phyloP scores from a whole-genome alignment of 2,797 vertebrate genomes.

The Heliangelus exortis region DNA sequence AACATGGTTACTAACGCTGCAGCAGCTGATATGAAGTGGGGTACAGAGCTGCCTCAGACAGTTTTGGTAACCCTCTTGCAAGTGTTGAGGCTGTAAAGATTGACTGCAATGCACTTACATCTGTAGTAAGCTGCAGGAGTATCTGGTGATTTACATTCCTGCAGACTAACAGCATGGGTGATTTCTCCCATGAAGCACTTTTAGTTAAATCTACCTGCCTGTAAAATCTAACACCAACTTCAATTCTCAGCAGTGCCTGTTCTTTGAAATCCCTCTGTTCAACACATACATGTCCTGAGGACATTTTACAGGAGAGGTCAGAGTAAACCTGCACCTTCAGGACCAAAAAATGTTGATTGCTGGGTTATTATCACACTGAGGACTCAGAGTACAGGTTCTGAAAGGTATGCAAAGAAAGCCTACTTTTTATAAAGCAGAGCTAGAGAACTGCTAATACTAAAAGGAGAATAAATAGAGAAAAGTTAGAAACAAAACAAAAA shows the following conservation, averaged over 20 bases:
- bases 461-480: not conserved
- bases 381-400: not conserved
- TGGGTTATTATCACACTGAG: not conserved
- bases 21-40: not conserved
- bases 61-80: not conserved
- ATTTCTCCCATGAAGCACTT: not conserved
- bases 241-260: not conserved
- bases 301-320: not conserved
- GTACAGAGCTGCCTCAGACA: accelerated
- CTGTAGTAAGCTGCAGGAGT: not conserved
- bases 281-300: accelerated
- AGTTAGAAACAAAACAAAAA: too few species aligned
- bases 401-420: not conserved
- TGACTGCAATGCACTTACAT: accelerated
- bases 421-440: too few species aligned
- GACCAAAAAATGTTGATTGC: accelerated
- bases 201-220: not conserved
- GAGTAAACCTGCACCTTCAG: not conserved
- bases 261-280: not conserved
- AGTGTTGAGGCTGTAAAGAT: not conserved
- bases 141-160: not conserved
- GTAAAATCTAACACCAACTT: not conserved
- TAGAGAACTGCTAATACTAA: not conserved
- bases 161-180: accelerated
- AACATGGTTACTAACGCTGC: accelerated